Evolutionary conservation across 2,797 vertebrate genomes (phyloP).

Genomic region (Podarcis siculus): DNA sequence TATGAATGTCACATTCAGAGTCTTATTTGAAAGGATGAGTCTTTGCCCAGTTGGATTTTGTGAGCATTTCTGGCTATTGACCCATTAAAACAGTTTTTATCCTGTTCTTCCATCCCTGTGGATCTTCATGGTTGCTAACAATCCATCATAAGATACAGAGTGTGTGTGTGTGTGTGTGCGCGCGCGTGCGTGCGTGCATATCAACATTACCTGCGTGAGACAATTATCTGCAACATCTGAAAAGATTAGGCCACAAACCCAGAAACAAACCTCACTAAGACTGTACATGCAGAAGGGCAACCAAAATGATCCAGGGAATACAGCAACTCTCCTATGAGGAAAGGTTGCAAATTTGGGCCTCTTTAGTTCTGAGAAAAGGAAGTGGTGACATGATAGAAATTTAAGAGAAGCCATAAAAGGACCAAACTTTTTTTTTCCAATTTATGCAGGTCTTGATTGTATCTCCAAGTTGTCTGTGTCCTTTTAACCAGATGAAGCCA

Average conservation of each 20-base stretch:
- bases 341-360: too few relatives aligned
- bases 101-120: not conserved
- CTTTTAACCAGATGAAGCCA: not conserved
- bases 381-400: not conserved
- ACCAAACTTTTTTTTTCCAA: too few relatives aligned
- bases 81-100: not conserved
- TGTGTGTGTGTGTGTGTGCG: too few relatives aligned
- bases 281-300: not conserved
- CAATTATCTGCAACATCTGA: not conserved
- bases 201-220: too few relatives aligned
- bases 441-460: not conserved
- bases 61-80: too few relatives aligned
- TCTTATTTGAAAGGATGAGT: not conserved
- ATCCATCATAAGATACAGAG: not conserved
- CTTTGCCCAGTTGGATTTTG: too few relatives aligned
- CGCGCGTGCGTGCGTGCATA: too few relatives aligned
- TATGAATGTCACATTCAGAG: not conserved
- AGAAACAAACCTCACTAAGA: not conserved
- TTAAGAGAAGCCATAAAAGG: not conserved
- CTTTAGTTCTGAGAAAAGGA: too few relatives aligned
- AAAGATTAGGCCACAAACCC: not conserved
- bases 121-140: not conserved
- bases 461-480: not conserved
- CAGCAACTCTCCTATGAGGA: too few relatives aligned
- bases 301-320: too few relatives aligned